Conservation (phyloP, 2,888 invertebrate genomes). For the Argyresthia albistria region DNA sequence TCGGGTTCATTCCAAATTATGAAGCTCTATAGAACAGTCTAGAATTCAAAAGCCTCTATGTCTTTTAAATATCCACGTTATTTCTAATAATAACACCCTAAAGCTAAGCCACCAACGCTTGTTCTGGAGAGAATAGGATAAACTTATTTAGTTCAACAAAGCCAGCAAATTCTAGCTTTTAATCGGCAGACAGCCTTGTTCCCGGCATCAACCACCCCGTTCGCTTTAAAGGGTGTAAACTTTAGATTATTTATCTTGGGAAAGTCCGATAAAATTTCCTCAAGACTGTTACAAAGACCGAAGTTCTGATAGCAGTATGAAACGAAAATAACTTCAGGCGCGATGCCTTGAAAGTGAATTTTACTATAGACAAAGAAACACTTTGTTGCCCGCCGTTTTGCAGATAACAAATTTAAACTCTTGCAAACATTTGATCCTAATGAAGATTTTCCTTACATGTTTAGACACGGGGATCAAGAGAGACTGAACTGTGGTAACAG, state of each 20-base stretch:
- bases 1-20: no score
- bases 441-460: neutral
- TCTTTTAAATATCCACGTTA: no score
- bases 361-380: slow-evolving; percentile 21
- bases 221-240: slow-evolving; percentile 53
- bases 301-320: slow-evolving; percentile 24
- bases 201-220: slow-evolving; percentile 28
- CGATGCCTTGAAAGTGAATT: slow-evolving; percentile 36
- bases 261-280: slow-evolving; percentile 44
- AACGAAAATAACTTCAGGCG: slow-evolving; percentile 13
- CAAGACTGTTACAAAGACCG: slow-evolving; percentile 42
- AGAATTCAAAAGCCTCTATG: no score
- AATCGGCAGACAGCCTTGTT: slow-evolving; percentile 18
- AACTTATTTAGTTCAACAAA: neutral
- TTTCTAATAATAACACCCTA: no score
- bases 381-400: slow-evolving; percentile 8
- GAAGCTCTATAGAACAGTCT: no score
- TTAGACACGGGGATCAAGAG: no score
- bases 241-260: slow-evolving; percentile 57
- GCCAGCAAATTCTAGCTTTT: neutral
- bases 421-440: slow-evolving; percentile 2
- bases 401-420: neutral
- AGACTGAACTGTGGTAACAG: no score
- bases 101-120: no score
- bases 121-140: no score